Base-by-base conservation (phyloP, 53 echinoderm and acorn worm genomes). In the Patiria pectinifera region DNA sequence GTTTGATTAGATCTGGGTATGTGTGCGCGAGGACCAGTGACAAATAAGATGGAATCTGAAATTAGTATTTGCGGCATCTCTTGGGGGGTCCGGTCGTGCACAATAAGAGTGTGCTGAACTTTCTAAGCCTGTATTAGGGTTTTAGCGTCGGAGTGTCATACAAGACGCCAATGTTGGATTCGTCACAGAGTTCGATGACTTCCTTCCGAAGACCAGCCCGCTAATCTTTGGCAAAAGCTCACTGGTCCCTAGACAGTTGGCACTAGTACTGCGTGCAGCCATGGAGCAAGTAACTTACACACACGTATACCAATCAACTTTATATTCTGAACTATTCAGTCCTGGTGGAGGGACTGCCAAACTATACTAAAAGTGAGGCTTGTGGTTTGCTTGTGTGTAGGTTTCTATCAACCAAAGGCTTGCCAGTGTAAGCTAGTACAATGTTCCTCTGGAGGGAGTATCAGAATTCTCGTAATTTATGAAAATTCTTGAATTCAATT, bases 1-100 rank as follows among this genome's bases (percentile, higher is more conserved):
- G 72, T 15, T 66, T 86, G 74, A 86, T 86, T 86, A 86, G 53
- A 86, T 86, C 74, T 46, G 19, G 49, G 3, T 48, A 14, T 35
- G 76, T 62, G 48, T 45, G 45, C 35, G 35, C 35, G 48, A 66
- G 58, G 53, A 86, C 72, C 53, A 2, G 25, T 14, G 69, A 48
- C 53, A 71, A 45, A 66, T 66, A 85, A 23, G 83, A 62, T 35
- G 62, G 62, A 86, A 47, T 75, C 25, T 71, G 12, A 71, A 86
- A 86, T 48, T 86, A 45, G 72, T 59, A 11, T 63, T 45, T 66
- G 66, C 47, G 16, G 44, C 6, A 43, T 70, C 45, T 70, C 24
- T 60, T 44, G 15, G 45, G 45, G 18, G 44, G 13, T 4, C 70
- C 14, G 16, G 70, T 4, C 22, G 23, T n/a, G 74, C 22, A 74